Evolutionary conservation across 2,797 vertebrate genomes (phyloP).

Genomic region (Trachurus trachurus): DNA sequence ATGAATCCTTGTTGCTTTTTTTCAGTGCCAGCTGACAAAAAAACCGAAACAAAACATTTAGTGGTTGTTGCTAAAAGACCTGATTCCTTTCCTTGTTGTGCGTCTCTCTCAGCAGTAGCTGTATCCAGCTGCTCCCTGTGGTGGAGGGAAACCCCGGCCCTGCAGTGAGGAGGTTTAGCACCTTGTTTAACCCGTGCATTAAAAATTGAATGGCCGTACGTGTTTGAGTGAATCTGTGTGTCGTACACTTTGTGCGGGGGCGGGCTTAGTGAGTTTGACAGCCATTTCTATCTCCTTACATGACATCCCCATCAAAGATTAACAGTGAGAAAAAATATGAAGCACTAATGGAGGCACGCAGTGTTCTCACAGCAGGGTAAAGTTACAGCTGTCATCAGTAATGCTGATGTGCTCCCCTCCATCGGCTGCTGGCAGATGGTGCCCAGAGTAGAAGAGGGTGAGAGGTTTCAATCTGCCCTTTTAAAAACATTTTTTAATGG

Average conservation of each 20-base stretch:
- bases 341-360: constrained; percentile 58
- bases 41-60: not conserved
- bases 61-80: not conserved
- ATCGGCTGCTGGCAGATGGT: constrained; percentile 34
- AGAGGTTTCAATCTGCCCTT: constrained; percentile 2
- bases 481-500: not conserved
- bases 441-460: constrained; percentile 6
- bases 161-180: not conserved
- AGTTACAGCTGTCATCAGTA: constrained; percentile 53
- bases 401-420: constrained; percentile 27
- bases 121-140: not conserved
- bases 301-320: constrained; percentile 67
- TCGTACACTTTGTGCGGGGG: not conserved
- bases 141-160: not conserved
- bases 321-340: constrained; percentile 48
- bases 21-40: not conserved
- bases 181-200: not conserved
- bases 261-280: constrained; percentile 32
- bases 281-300: constrained; percentile 49
- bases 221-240: not conserved
- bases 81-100: not conserved
- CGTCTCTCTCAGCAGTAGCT: not conserved
- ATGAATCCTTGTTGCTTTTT: not conserved
- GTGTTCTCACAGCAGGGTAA: constrained; percentile 26
- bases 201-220: constrained; percentile 15